Base-by-base conservation (phyloP, 30 jellyfish, hydroid and myxozoan genomes). In the Hydractinia symbiolongicarpus region DNA sequence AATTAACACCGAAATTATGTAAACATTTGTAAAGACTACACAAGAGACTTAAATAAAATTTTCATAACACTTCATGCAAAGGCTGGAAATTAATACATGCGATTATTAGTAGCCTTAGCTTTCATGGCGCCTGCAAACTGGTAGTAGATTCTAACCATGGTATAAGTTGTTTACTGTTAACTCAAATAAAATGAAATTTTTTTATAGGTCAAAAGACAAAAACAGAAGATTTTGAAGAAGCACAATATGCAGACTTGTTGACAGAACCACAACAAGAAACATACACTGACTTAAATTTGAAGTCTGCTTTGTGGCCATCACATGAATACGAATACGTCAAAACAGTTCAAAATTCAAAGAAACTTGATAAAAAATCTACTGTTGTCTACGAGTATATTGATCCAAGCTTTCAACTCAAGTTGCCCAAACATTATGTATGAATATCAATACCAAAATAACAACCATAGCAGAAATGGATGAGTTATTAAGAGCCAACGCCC, bases 191-290 rank as follows among this genome's bases (percentile, higher is more conserved):
- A 30, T 30, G 44, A 30, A 30, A 30, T 30, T 30, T 30, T 30
- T 30, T 30, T 2, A 30, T 2, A 30, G 44, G 74, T 64, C 40
- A n/a, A 64, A 51, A 64, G 9, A 44, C 74, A 13, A 64, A 64
- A 4, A n/a, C 74, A 6, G 74, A 51, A 64, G 40, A 64, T 7
- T 64, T 50, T 50, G 80, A 71, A 71, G 80, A 71, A 50, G 60
- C 40, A 5, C 50, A 71, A 50, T 71, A 71, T 71, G 80, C 80
- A 7, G 80, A 71, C 16, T 13, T 64, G 16, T 17, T 58, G 19
- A 20, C 80, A n/a, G 80, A 20, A 20, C 61, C 40, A 20, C 80
- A 71, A 71, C 50, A 30, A 20, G 61, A 71, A 6, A 71, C 80
- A 5, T 64, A 64, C 17, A 64, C 74, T n/a, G 74, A 64, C 40